A percentile compares a stretch with the other conserved stretches of the same genome.
These are phyloP conservation scores for Formica exsecta DNA, from an alignment of 1,140 invertebrate species.

Conservation along the genomic window DNA sequence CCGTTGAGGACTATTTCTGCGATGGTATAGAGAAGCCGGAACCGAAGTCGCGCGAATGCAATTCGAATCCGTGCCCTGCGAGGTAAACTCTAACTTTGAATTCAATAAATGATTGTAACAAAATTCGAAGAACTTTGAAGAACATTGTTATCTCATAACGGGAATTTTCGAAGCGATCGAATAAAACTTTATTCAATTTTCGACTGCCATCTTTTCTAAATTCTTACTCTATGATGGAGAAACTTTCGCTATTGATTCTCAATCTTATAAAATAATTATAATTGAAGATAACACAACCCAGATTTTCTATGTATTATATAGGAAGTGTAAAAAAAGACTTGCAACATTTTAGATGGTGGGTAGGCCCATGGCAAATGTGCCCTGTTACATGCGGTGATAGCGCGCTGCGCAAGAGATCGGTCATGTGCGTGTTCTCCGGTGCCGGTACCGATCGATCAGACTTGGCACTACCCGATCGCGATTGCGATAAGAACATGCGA, in stretches of 20 bases:
- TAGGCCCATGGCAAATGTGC: conserved; percentile 94
- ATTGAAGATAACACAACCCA: neutral
- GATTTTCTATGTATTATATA: neutral
- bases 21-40: conserved; percentile 88
- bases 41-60: conserved; percentile 89
- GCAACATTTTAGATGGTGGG: conserved; percentile 89
- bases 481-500: conserved; percentile 88
- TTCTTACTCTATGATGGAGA: neutral
- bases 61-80: conserved; percentile 90
- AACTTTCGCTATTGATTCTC: neutral
- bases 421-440: conserved; percentile 90
- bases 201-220: conserved; percentile 41
- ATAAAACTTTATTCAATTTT: conserved; percentile 21
- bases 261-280: neutral
- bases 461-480: conserved; percentile 90
- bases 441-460: conserved; percentile 88
- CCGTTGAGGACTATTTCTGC: conserved; percentile 90
- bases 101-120: conserved; percentile 29
- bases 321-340: neutral
- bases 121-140: conserved; percentile 38
- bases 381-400: conserved; percentile 91
- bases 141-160: conserved; percentile 30
- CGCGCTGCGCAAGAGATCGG: conserved; percentile 88
- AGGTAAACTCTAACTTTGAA: conserved; percentile 84
- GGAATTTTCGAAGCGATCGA: conserved; percentile 33